Base-by-base conservation (phyloP, 2,888 invertebrate species). In the Amphipoea oculea region DNA sequence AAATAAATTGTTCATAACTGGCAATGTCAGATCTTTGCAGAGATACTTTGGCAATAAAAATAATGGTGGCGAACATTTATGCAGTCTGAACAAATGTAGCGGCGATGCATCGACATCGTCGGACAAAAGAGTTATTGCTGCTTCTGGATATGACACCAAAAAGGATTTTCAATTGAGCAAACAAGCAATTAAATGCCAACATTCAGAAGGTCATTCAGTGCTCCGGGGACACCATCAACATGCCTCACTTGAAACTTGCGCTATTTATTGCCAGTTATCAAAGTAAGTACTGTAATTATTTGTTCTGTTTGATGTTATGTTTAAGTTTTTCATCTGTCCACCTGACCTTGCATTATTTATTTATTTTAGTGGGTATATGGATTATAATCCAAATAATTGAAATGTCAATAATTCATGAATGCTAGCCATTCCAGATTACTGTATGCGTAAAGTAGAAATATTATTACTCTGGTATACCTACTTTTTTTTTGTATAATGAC, bases 191-290 rank as follows among this genome's bases (percentile, higher is more conserved):
- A 95, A 94, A 88, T 96, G 96, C 87, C 95, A 96, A 83, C 96
- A 96, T 92, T 93, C 96, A 85, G 96, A 96, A 83, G 96, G 95
- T 51, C 96, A 96, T 84, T 95, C 96, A 79, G 96, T 96, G 67
- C 93, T 97, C 29, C 91, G 96, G 76, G 96, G 97, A 72, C 97
- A 96, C 86, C 96, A 96, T 81, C 95, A 96, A 86, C 96, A 97
- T 89, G 93, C 93, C 68, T 96, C 96, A 79, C 87, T 95, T 75
- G 97, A 97, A 90, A 95, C 96, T 69, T 96, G 97, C 92, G 96
- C 96, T 82, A 96, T 97, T 86, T 97, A 96, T 86, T 97, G 97
- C 86, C 97, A 97, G 88, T 89, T 97, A 82, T 96, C 96, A 75
- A 96, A 96, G 97, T 96, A 92, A 94, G 95, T 90, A 65, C 23